A percentile compares a stretch with the other conserved stretches of the same genome.
phyloP scores from a whole-genome alignment of 1,140 invertebrate genomes.

The Monomorium pharaonis region DNA sequence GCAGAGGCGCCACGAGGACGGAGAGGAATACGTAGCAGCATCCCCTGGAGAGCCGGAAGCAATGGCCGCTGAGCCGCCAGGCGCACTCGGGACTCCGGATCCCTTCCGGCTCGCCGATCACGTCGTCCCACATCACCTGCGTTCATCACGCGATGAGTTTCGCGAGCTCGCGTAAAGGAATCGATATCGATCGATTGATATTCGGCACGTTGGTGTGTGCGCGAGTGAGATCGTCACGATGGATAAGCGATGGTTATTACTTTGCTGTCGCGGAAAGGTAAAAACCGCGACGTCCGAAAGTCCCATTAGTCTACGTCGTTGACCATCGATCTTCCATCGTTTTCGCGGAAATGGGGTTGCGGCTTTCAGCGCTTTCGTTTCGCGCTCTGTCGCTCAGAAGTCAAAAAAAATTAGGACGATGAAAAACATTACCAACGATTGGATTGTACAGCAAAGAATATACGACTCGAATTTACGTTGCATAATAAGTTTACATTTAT shows the following conservation, averaged over 20 bases:
- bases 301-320: too few relatives aligned
- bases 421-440: too few relatives aligned
- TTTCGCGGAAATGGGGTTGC: conserved; percentile 8
- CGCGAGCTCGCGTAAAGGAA: not conserved
- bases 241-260: not conserved
- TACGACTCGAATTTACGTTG: too few relatives aligned
- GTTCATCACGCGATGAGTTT: not conserved
- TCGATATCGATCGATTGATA: not conserved
- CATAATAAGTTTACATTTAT: too few relatives aligned
- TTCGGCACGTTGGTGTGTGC: not conserved
- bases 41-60: conserved; percentile 89
- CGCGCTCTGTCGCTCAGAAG: too few relatives aligned
- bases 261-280: not conserved
- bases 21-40: conserved; percentile 90
- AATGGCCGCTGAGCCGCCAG: conserved; percentile 90
- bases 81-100: conserved; percentile 90
- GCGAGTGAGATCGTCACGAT: not conserved
- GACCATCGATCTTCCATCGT: not conserved
- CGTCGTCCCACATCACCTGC: conserved; percentile 91
- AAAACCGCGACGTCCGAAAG: too few relatives aligned
- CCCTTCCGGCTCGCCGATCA: conserved; percentile 92
- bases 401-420: too few relatives aligned
- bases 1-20: conserved; percentile 88
- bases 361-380: too few relatives aligned
- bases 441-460: too few relatives aligned